Evolutionary conservation across 2,113 vertebrate genomes (phyloP), one percentile per base, ranked within the genome.

Genomic region (Gymnarchus niloticus): DNA sequence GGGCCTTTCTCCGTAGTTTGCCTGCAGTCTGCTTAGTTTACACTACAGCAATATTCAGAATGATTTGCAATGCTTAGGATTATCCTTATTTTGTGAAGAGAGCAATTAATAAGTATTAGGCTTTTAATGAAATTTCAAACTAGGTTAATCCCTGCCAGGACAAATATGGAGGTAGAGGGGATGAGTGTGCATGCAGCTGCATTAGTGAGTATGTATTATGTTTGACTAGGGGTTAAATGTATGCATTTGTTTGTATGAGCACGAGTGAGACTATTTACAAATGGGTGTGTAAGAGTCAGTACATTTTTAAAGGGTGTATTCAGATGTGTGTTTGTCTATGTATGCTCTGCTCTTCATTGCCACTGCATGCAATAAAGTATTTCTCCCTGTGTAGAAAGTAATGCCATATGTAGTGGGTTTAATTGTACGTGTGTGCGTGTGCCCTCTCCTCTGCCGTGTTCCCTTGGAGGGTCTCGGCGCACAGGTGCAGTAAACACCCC

Each of bases 1-100:
- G 12, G 56, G 61, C 28, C 86, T 84, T 52, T 83, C 28, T 84
- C 56, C 85, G 86, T 84, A 88, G 87, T 91, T 89, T 89, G 78
- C 77, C 90, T 88, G 85, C 81, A 89, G 44, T 87, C 84, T 87
- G 76, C 48, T 37, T 85, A 41, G 46, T 83, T 61, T 84, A 84
- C 28, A 25, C 41, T 14, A 54, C 12, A 86, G 57, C 84, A 57
- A 77, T 51, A 56, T 81, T 83, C 65, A 76, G 51, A 88, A 81
- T 19, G 41, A 76, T 44, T 41, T 52, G 56, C 49, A 56, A 41
- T 65, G 82, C 49, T 46, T 51, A 8, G 46, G 54, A 77, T 85
- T n/a, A 85, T 77, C 65, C 23, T 41, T 81, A 51, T 82, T 81
- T 52, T 81, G 65, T 23, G 59, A 81, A 82, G 14, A 78, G 23